A percentile compares a stretch with the other conserved stretches of the same genome.
These are phyloP conservation scores for Phoeniculus purpureus DNA, from an alignment of 2,797 vertebrate species.

Conservation along the genomic window DNA sequence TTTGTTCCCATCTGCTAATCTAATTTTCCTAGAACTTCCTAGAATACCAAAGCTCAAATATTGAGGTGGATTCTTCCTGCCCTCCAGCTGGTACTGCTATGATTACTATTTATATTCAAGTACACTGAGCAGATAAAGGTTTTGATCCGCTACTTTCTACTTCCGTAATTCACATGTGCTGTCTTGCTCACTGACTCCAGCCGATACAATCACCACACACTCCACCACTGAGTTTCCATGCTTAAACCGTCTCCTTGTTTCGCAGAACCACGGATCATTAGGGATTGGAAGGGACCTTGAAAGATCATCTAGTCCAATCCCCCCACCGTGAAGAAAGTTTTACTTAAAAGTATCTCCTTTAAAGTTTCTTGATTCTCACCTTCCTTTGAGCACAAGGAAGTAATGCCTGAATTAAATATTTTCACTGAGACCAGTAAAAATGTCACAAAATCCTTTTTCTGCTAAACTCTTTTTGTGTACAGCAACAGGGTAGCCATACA, in stretches of 20 bases:
- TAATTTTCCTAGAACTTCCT: background rate
- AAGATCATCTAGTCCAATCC: too few relatives aligned
- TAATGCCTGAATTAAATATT: background rate
- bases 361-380: background rate
- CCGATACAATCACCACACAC: background rate
- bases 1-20: background rate
- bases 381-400: background rate
- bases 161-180: background rate
- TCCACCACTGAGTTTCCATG: background rate
- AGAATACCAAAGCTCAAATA: background rate
- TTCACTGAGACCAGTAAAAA: background rate
- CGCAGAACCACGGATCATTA: too few relatives aligned
- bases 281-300: too few relatives aligned
- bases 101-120: background rate
- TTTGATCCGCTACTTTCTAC: background rate
- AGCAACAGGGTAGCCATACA: background rate
- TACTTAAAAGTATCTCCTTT: background rate
- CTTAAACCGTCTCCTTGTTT: background rate
- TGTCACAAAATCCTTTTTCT: background rate
- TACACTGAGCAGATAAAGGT: background rate
- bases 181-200: rapidly evolving
- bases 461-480: background rate
- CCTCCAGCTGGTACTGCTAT: background rate
- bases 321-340: background rate
- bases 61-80: background rate